Base-by-base conservation (phyloP, 2,888 invertebrate species). In the Cataglyphis albicans region DNA sequence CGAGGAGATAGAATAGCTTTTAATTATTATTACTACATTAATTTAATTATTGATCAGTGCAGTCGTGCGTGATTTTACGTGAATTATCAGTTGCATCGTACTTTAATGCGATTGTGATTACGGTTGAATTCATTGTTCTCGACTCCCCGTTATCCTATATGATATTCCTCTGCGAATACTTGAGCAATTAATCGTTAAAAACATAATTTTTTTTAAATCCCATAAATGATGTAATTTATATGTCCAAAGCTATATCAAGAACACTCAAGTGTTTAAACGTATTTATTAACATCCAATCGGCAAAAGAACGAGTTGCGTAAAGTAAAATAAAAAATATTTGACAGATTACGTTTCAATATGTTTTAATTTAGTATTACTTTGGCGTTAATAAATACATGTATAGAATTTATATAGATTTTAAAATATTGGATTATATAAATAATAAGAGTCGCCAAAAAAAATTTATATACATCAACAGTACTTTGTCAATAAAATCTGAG, bases 71-170 rank as follows among this genome's bases (percentile, higher is more conserved):
- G 41, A 68, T 57, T 68, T 68, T 41, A 67, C 25, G 55, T 76
- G 15, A 68, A 68, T 70, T 76, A 70, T 76, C 70, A 57, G 76
- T 48, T 65, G 64, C 48, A 55, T 76, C 52, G 67, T 76, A 68
- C 12, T 68, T 76, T 68, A 76, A 57, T 68, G 41, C 15, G n/a
- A 38, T 25, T 67, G 38, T 25, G 61, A 70, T 76, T 68, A 70
- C 55, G 41, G 29, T 68, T 38, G 10, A 68, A 41, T 68, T 68
- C 55, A 76, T 65, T 76, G 67, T 41, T 74, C 21, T 41, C 10
- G 10, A 44, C 5, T 65, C 18, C 9, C 32, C n/a, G 10, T 44
- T 9, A 32, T 3, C 21, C 65, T 44, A 32, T 44, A 12, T n/a
- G 15, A 73, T 21, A 74, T 32, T 74, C 29, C 32, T 44, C 44